These are phyloP conservation scores for Leuctra nigra DNA, from an alignment of 2,888 invertebrate species.

Conservation along the genomic window DNA sequence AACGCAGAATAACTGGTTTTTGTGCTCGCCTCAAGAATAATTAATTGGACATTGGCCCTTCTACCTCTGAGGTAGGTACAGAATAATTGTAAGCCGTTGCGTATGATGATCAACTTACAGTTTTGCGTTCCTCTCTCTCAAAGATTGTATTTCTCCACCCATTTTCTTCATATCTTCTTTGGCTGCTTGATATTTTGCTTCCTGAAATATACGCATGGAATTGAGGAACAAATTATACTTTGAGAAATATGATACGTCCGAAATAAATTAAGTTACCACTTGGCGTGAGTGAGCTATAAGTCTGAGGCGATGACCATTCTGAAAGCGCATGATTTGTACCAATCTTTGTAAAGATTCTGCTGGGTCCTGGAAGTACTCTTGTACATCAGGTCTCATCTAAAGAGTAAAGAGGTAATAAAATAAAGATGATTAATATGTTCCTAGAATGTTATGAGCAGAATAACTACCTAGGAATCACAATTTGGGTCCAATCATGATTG, in stretches of 20 bases:
- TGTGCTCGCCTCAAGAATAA: too few relatives aligned
- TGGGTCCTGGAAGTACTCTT: conserved; percentile 5
- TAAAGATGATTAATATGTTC: too few relatives aligned
- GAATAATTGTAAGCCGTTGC: too few relatives aligned
- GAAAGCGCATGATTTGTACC: background rate
- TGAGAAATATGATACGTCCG: background rate
- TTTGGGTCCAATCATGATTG: too few relatives aligned
- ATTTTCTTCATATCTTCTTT: conserved; percentile 15
- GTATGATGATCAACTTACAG: too few relatives aligned
- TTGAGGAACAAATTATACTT: background rate
- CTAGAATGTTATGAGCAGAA: too few relatives aligned
- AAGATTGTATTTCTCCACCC: background rate
- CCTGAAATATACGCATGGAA: background rate
- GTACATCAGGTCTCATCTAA: background rate
- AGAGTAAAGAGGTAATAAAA: background rate
- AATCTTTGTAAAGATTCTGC: background rate
- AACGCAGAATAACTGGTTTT: too few relatives aligned
- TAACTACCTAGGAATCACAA: too few relatives aligned
- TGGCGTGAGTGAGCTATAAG: background rate
- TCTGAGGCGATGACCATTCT: background rate
- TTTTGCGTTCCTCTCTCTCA: background rate
- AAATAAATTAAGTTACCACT: background rate
- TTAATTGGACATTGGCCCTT: too few relatives aligned
- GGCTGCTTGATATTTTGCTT: conserved; percentile 7
- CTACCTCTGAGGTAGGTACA: too few relatives aligned